Evolutionary conservation across 2,113 vertebrate genomes (phyloP).

Genomic region (Fregetta grallaria): DNA sequence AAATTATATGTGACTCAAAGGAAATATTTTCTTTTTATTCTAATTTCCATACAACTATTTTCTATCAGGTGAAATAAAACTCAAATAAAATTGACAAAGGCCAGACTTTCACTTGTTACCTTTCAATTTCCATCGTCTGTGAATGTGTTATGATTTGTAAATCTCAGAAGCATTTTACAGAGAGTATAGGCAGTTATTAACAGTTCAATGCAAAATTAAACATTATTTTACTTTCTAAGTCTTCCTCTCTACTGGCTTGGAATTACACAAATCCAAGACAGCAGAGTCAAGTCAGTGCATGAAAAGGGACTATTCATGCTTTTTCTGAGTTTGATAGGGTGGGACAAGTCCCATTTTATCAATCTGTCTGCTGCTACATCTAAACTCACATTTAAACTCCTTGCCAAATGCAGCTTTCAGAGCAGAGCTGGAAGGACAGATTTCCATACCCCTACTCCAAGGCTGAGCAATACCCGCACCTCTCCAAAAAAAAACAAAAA

Average conservation of each 20-base stretch:
- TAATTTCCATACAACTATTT: not conserved
- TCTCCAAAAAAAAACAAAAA: not conserved
- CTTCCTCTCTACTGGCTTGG: not conserved
- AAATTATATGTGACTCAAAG: not conserved
- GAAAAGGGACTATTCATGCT: not conserved
- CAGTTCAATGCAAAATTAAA: not conserved
- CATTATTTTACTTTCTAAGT: not conserved
- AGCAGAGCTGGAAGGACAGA: not conserved
- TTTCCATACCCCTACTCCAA: not conserved
- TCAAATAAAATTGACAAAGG: not conserved
- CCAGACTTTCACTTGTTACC: not conserved
- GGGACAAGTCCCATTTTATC: not conserved
- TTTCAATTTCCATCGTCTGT: not conserved
- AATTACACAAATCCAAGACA: not conserved
- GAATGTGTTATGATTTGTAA: not conserved
- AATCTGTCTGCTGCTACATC: not conserved
- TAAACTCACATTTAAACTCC: not conserved
- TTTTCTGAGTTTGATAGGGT: not conserved
- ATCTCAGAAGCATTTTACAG: not conserved
- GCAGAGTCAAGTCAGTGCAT: not conserved
- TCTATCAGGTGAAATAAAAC: not conserved
- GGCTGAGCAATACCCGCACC: rapidly evolving
- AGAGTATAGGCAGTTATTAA: not conserved
- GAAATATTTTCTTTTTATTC: not conserved
- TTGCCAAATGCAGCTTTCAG: not conserved